A percentile compares a stretch with the other conserved stretches of the same genome.
Evolutionary conservation across 2,888 invertebrate species (phyloP).

Genomic region (Apotomis betuletana): DNA sequence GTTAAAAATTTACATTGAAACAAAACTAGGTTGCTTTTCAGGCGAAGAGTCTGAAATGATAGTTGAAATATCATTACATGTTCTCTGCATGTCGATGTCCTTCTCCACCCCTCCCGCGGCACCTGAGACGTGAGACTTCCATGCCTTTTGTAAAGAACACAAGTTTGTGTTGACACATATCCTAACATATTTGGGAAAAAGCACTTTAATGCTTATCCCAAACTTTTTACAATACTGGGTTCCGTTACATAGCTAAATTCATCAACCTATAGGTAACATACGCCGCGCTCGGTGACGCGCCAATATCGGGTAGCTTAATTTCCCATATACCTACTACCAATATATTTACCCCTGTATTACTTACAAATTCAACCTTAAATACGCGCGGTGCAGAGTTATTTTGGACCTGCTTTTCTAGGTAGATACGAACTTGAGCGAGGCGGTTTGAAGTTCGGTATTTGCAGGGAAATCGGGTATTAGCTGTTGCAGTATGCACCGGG

Average conservation of each 20-base stretch:
- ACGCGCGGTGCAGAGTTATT: background rate
- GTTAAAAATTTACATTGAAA: too few species aligned
- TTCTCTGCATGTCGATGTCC: too few species aligned
- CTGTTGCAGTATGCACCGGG: constrained; percentile 4
- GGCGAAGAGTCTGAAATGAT: too few species aligned
- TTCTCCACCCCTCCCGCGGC: too few species aligned
- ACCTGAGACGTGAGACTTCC: too few species aligned
- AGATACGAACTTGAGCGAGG: background rate
- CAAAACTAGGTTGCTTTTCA: too few species aligned
- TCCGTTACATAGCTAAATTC: constrained; percentile 1
- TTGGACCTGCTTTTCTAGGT: background rate
- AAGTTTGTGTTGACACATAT: too few species aligned
- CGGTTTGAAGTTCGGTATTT: constrained; percentile 8
- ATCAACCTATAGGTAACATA: background rate
- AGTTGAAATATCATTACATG: too few species aligned
- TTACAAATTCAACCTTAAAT: background rate
- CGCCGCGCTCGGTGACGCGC: background rate
- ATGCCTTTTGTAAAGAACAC: too few species aligned
- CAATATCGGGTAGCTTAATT: background rate
- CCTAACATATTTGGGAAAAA: too few species aligned
- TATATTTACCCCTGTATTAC: background rate
- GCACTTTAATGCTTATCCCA: too few species aligned
- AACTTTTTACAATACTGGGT: background rate
- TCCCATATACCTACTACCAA: background rate
- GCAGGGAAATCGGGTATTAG: constrained; percentile 20